These are phyloP conservation scores for Stigmatopora argus DNA, from an alignment of 2,113 vertebrate species.

Conservation along the genomic window DNA sequence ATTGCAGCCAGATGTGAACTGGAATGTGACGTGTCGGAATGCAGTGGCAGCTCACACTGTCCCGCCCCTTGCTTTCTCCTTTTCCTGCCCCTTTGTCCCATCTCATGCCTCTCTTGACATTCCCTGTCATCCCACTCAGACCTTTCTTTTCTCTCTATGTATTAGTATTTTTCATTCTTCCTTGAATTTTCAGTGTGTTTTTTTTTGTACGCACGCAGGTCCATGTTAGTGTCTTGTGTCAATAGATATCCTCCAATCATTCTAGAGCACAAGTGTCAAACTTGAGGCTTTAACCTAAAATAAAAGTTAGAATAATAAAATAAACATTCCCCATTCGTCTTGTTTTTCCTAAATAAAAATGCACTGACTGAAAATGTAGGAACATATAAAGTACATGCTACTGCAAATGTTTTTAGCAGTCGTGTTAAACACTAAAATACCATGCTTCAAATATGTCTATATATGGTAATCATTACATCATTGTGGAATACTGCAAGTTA, in stretches of 20 bases:
- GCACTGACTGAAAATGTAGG: too few species aligned
- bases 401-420: background rate
- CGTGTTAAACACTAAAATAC: background rate
- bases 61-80: conserved; percentile 47
- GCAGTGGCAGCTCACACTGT: conserved; percentile 54
- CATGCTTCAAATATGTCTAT: too few species aligned
- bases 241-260: background rate
- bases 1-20: conserved; percentile 78
- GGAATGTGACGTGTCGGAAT: conserved; percentile 77
- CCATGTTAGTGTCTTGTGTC: background rate
- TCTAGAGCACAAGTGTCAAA: background rate
- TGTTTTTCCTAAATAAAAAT: too few species aligned
- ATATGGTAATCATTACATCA: background rate
- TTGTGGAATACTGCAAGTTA: background rate
- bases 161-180: background rate
- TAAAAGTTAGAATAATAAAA: too few species aligned
- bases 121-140: conserved; percentile 3
- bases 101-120: conserved; percentile 29
- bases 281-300: too few species aligned
- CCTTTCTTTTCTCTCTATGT: conserved; percentile 3
- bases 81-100: conserved; percentile 53
- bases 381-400: too few species aligned
- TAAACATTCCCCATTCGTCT: too few species aligned
- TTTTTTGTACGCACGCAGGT: background rate
- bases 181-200: background rate